Evolutionary conservation across 2,888 invertebrate species (phyloP), one percentile per base, ranked within the genome.

Genomic region (Rhopalosiphum nymphaeae): DNA sequence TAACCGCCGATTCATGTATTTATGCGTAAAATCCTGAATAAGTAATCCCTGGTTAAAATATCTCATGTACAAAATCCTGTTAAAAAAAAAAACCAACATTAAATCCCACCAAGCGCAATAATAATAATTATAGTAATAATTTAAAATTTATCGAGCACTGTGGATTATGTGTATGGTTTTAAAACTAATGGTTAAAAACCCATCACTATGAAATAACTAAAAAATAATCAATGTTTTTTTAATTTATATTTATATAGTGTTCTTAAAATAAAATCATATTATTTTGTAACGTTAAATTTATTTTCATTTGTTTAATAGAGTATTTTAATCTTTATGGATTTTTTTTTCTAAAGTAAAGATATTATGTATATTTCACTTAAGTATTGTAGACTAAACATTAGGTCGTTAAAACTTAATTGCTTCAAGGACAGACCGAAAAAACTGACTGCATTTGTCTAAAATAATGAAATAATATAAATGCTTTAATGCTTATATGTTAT

Each of bases 41-140:
- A 67, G 87, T 88, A 92, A 92, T 92, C 91, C 86, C 61, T 7
- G 87, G 86, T 92, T 87, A 92, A 86, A 87, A 78, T 92, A 67
- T 92, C 87, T 87, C 42, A 53, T 42, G 88, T 42, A 67, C 49
- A 44, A 87, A 87, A 92, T 87, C 92, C 67, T n/a, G 49, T 16
- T 9, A 29, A 87, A 85, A 91, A 91, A 84, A 42, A 91, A 44
- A 85, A 56, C 57, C 49, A 92, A 21, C 61, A 88, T 92, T 89
- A 78, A 89, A 88, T 89, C 67, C 92, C 21, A 78, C 67, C 67
- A 42, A 92, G 88, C 88, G 88, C 88, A 89, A 93, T 89, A 89
- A 93, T 87, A 56, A 92, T 93, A 89, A 93, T 89, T 92, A 89
- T 78, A 78, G 92, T 92, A 88, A 92, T 92, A 67, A 92, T 92